Evolutionary conservation across 2,113 vertebrate genomes (phyloP).

Genomic region (Siphamia tubifer): DNA sequence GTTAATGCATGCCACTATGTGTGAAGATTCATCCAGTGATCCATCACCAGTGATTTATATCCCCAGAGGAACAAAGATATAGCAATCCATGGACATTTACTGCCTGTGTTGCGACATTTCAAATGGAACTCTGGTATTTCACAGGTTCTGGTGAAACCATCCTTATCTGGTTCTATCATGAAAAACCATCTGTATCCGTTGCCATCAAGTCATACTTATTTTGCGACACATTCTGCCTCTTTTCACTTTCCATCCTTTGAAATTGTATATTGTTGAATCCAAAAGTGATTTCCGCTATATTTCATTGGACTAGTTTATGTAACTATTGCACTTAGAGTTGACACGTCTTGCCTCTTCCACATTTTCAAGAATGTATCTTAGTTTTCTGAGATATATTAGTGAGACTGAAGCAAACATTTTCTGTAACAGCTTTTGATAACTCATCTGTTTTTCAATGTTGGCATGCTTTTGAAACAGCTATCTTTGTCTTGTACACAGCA

Average conservation of each 20-base stretch:
- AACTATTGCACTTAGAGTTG: not conserved
- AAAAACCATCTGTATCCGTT: conserved; percentile 3
- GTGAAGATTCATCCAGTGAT: conserved; percentile 39
- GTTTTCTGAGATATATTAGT: not conserved
- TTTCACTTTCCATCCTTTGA: not conserved
- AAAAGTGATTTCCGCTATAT: not conserved
- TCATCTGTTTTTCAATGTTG: not conserved
- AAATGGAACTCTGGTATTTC: conserved; percentile 3
- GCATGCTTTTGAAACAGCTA: not conserved
- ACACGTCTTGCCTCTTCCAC: not conserved
- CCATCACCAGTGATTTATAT: conserved; percentile 43
- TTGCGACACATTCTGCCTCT: not conserved
- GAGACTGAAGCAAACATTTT: not conserved
- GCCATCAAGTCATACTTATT: not conserved
- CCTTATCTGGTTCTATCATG: conserved; percentile 27
- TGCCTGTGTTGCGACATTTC: conserved; percentile 19
- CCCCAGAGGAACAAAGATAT: conserved; percentile 35
- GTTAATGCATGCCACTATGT: conserved; percentile 52
- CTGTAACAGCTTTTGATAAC: not conserved
- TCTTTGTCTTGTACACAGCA: not conserved
- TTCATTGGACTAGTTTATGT: not conserved
- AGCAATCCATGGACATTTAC: conserved; percentile 24
- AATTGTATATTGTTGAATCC: conserved; percentile 1
- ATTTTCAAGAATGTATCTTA: not conserved
- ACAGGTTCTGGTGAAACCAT: not conserved